Conservation (phyloP, 2,888 invertebrate genomes). For the Prenolepis imparis region DNA sequence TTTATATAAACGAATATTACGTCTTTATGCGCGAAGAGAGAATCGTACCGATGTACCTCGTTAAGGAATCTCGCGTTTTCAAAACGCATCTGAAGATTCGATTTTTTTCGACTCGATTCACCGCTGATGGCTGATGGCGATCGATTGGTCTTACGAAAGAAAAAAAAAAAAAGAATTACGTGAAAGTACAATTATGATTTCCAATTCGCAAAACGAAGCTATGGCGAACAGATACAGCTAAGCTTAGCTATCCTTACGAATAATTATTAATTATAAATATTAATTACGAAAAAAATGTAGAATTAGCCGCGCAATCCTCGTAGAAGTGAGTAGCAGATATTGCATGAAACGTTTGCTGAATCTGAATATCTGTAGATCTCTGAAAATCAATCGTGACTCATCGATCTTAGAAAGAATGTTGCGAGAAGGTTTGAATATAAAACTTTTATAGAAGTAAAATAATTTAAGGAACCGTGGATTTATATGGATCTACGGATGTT, state of each 20-base stretch:
- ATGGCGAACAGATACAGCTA: slow-evolving; percentile 39
- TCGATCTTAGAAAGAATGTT: background rate
- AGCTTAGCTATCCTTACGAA: slow-evolving; percentile 38
- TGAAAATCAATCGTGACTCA: background rate
- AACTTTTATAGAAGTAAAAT: background rate
- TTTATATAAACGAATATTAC: background rate
- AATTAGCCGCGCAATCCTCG: slow-evolving; percentile 41
- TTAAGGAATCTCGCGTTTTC: background rate
- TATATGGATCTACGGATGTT: slow-evolving; percentile 8
- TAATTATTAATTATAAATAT: slow-evolving; percentile 44
- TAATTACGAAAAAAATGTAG: slow-evolving; percentile 28
- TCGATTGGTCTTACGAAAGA: background rate
- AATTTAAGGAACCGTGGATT: background rate
- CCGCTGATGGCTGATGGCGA: background rate
- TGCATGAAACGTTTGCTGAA: slow-evolving; percentile 29
- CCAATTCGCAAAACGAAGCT: slow-evolving; percentile 16
- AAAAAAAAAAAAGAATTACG: background rate
- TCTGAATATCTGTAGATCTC: slow-evolving; percentile 6
- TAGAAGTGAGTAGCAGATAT: slow-evolving; percentile 19
- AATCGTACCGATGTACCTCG: background rate
- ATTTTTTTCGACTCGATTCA: background rate
- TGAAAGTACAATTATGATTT: slow-evolving; percentile 38
- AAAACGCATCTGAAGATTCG: too few relatives aligned
- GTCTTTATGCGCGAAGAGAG: background rate
- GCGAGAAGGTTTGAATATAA: background rate